A percentile compares a stretch with the other conserved stretches of the same genome.
Conservation (phyloP, 2,888 invertebrate genomes). For the Drosophila macrothrix region DNA sequence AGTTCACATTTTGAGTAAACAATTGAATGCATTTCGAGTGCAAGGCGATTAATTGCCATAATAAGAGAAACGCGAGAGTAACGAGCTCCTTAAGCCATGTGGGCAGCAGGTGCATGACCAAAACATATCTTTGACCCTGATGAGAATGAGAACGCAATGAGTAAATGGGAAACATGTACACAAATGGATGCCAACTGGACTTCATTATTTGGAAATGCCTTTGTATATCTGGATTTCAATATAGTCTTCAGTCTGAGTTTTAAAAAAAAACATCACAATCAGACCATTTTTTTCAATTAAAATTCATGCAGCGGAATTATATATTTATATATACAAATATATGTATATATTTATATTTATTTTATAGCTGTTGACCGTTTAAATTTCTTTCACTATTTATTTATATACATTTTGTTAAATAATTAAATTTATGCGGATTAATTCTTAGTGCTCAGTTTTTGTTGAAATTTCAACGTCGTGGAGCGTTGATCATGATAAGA, state of each 20-base stretch:
- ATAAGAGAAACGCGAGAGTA: constrained; percentile 15
- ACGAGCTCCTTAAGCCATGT: constrained; percentile 15
- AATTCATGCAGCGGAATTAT: neutral
- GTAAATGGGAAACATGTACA: neutral
- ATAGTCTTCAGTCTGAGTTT: neutral
- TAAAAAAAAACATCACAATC: neutral
- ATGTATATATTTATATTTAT: neutral
- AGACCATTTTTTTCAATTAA: neutral
- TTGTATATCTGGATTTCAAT: neutral
- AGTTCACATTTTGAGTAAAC: constrained; percentile 40
- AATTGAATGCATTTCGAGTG: constrained; percentile 40
- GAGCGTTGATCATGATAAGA: neutral
- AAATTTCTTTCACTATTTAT: neutral
- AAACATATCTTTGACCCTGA: constrained; percentile 33
- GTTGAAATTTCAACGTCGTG: neutral
- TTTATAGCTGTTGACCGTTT: neutral
- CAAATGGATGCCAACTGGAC: neutral
- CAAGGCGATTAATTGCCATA: constrained; percentile 29
- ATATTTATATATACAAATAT: neutral
- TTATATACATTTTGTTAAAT: neutral
- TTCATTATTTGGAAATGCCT: neutral
- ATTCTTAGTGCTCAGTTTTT: neutral
- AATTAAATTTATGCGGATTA: neutral
- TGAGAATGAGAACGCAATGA: neutral
- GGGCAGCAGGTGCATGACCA: constrained; percentile 15